Percentiles rank a stretch among this genome's conserved stretches.
These are phyloP conservation scores for Erynnis tages DNA, from an alignment of 2,888 invertebrate species.

Conservation along the genomic window DNA sequence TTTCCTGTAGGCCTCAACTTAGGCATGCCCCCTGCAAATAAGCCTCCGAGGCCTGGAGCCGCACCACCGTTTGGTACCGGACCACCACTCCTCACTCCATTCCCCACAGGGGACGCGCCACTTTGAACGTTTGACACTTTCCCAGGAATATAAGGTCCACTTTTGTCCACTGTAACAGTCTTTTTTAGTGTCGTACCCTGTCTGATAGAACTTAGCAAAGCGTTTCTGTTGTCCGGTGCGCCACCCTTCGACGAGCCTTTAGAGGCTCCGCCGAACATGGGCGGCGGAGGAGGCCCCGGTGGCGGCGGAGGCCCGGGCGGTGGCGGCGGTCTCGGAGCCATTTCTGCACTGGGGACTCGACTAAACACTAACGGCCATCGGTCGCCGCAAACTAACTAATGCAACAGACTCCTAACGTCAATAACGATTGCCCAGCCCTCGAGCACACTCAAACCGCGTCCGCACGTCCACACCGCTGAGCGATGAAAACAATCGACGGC, in stretches of 20 bases:
- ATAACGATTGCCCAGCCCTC: constrained; percentile 27
- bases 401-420: constrained; percentile 30
- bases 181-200: constrained; percentile 92
- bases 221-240: constrained; percentile 83
- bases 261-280: constrained; percentile 67
- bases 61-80: constrained; percentile 64
- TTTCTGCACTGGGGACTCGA: constrained; percentile 50
- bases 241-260: constrained; percentile 48
- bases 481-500: constrained; percentile 58
- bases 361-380: constrained; percentile 37
- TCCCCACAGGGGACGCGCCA: constrained; percentile 53
- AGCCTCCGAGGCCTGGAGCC: constrained; percentile 82
- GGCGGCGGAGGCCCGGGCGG: constrained; percentile 86
- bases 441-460: constrained; percentile 43
- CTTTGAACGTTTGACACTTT: constrained; percentile 62
- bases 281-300: constrained; percentile 83
- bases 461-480: constrained; percentile 50
- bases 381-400: constrained; percentile 27
- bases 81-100: constrained; percentile 56
- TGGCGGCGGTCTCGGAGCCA: constrained; percentile 84
- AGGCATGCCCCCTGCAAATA: constrained; percentile 92
- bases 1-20: constrained; percentile 88
- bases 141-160: constrained; percentile 89
- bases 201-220: constrained; percentile 90
- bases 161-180: constrained; percentile 94